A percentile compares a stretch with the other conserved stretches of the same genome.
phyloP scores from a whole-genome alignment of 53 echinoderm and acorn worm species.

The Holothuria leucospilota region DNA sequence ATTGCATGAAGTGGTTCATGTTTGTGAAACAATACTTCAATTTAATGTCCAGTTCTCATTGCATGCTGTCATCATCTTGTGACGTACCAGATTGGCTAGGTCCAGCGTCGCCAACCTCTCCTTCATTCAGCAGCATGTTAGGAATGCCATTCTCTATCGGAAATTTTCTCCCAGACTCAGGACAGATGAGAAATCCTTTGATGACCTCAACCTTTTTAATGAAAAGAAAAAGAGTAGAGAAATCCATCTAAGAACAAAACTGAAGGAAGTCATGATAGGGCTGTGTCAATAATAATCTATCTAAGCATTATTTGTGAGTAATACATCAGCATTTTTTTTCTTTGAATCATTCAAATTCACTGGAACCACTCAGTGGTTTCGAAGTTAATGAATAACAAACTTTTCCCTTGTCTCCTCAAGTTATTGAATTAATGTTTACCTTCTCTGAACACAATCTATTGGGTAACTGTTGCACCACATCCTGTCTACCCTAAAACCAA shows the following conservation, averaged over 20 bases:
- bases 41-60: background rate
- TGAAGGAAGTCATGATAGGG: background rate
- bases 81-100: constrained; percentile 3
- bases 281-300: background rate
- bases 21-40: no score
- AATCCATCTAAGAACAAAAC: background rate
- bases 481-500: no score
- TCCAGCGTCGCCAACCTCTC: constrained; percentile 63
- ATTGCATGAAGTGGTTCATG: no score
- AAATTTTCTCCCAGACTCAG: constrained; percentile 93
- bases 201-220: constrained; percentile 81
- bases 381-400: no score
- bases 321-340: no score
- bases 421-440: no score
- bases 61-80: constrained; percentile 36
- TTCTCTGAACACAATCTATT: no score
- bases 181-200: constrained; percentile 89
- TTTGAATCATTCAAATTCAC: no score
- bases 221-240: constrained; percentile 1
- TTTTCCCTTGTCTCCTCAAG: no score
- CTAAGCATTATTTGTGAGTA: background rate
- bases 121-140: constrained; percentile 96
- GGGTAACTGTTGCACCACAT: no score
- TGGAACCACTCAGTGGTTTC: no score
- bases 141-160: constrained; percentile 94